phyloP scores from a whole-genome alignment of 2,888 invertebrate genomes.

The Acholoe squamosa region DNA sequence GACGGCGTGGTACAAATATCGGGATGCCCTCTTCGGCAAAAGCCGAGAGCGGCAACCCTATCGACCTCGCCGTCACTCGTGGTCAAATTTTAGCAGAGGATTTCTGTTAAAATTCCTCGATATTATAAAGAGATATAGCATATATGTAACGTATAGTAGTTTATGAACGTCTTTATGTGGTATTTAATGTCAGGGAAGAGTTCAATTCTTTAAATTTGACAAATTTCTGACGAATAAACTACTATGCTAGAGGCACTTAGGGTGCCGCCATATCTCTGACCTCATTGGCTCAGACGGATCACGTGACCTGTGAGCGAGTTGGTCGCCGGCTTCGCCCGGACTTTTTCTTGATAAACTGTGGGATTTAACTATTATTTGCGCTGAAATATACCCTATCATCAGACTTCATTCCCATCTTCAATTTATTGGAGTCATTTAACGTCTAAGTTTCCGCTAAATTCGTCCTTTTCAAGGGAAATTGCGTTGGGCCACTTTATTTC shows the following conservation, averaged over 20 bases:
- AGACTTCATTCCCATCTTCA: too few species aligned
- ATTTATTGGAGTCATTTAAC: too few species aligned
- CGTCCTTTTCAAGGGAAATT: too few species aligned
- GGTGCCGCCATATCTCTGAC: slow-evolving; percentile 75
- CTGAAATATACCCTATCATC: too few species aligned
- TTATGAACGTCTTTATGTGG: slow-evolving; percentile 50
- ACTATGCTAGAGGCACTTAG: slow-evolving; percentile 54
- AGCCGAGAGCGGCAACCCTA: slow-evolving; percentile 28
- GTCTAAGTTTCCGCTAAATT: too few species aligned
- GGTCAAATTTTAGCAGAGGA: background rate
- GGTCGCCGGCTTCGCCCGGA: slow-evolving; percentile 12
- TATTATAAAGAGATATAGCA: slow-evolving; percentile 43
- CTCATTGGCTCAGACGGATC: slow-evolving; percentile 74
- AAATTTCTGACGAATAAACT: slow-evolving; percentile 57
- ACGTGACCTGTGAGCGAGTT: slow-evolving; percentile 67
- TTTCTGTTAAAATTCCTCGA: background rate
- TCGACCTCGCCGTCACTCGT: slow-evolving; percentile 1
- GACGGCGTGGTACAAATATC: background rate
- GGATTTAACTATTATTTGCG: too few species aligned
- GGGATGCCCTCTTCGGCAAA: slow-evolving; percentile 22
- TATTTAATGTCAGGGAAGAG: slow-evolving; percentile 29
- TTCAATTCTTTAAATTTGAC: slow-evolving; percentile 48
- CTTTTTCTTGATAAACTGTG: too few species aligned
- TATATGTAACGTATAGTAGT: slow-evolving; percentile 49
- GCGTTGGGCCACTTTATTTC: too few species aligned